Percentiles rank a stretch among this genome's conserved stretches.
Evolutionary conservation across 2,113 vertebrate species (phyloP).

Genomic region (Motacilla tschutschensis): DNA sequence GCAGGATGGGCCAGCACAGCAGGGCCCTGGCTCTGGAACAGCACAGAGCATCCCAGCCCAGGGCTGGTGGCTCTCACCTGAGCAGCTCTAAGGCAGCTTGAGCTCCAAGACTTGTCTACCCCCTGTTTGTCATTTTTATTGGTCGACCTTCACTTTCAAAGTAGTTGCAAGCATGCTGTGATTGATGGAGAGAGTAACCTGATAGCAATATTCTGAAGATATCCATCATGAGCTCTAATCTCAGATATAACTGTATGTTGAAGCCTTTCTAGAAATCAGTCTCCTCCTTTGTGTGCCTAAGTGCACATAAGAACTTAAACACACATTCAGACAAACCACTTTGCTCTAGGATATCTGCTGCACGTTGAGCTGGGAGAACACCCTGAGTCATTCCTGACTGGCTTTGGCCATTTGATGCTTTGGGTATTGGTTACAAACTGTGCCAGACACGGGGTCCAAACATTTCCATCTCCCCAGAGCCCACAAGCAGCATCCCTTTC

Average conservation of each 20-base stretch:
- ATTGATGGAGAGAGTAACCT: conserved; percentile 7
- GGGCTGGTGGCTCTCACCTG: not conserved
- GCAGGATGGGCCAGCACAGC: rapidly evolving
- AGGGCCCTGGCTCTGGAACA: not conserved
- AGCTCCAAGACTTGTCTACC: not conserved
- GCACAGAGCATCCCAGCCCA: not conserved
- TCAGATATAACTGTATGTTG: not conserved
- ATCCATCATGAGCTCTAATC: conserved; percentile 14
- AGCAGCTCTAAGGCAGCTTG: not conserved
- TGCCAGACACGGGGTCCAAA: not conserved
- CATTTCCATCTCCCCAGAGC: not conserved
- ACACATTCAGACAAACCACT: not conserved
- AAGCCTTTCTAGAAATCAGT: not conserved
- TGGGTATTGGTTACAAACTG: not conserved
- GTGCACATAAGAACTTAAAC: not conserved
- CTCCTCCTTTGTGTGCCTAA: not conserved
- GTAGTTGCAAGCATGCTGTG: not conserved
- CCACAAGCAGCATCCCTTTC: not conserved
- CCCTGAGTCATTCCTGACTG: not conserved
- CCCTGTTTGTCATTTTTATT: not conserved
- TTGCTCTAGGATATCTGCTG: not conserved
- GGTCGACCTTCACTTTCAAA: not conserved
- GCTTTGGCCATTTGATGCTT: not conserved
- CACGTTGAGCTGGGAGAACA: not conserved
- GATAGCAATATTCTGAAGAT: conserved; percentile 9